phyloP scores from a whole-genome alignment of 2,113 vertebrate species.

The Onychostruthus taczanowskii region DNA sequence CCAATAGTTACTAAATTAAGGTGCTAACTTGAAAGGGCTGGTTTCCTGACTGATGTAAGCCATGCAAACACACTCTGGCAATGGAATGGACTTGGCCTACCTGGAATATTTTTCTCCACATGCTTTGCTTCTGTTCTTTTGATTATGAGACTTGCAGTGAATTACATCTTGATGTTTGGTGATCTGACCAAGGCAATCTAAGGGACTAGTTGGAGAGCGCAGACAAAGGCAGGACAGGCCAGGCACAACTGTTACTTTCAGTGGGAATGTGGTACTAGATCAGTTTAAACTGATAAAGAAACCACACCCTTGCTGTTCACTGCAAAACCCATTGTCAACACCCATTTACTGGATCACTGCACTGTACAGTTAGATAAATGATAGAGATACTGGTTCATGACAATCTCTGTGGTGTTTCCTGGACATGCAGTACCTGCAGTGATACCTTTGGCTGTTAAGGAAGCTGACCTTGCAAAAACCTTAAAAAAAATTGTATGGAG shows the following conservation, averaged over 20 bases:
- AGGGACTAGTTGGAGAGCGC: neutral
- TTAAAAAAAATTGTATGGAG: neutral
- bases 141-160: neutral
- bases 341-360: neutral
- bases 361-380: neutral
- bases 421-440: neutral
- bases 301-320: neutral
- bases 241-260: neutral
- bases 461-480: neutral
- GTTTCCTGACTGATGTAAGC: neutral
- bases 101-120: neutral
- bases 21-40: neutral
- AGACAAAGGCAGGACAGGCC: neutral
- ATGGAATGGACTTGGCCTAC: neutral
- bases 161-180: neutral
- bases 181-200: neutral
- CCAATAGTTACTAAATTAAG: neutral
- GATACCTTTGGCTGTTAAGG: neutral
- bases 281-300: conserved; percentile 10
- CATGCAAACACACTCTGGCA: neutral
- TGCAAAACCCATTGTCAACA: conserved; percentile 21
- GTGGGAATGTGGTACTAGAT: neutral
- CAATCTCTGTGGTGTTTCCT: neutral
- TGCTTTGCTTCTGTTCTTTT: neutral
- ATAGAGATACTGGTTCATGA: neutral